Conservation (phyloP, 2,797 vertebrate genomes). For the Lepus oiostolus region DNA sequence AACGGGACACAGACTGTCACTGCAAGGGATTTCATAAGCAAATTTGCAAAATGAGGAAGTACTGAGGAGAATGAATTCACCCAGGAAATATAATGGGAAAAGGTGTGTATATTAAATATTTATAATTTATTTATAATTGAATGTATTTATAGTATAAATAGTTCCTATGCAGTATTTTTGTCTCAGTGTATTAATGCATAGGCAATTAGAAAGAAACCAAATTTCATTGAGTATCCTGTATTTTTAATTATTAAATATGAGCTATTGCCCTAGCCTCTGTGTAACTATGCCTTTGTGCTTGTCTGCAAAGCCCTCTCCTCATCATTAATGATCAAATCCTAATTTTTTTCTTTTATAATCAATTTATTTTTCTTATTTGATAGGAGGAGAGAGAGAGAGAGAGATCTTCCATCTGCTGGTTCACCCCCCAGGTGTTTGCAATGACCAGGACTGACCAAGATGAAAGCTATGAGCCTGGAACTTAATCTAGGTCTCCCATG, state of each 20-base stretch:
- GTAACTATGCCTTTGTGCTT: background rate
- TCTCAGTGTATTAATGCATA: background rate
- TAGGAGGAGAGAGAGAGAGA: no score
- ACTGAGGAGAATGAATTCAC: slow-evolving; percentile 13
- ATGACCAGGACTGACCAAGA: no score
- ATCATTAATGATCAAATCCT: slow-evolving; percentile 36
- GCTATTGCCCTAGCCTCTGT: background rate
- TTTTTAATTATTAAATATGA: slow-evolving; percentile 37
- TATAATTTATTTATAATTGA: slow-evolving; percentile 34
- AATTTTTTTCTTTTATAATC: background rate
- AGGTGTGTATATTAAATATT: background rate
- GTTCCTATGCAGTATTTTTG: background rate
- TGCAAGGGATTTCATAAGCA: slow-evolving; percentile 12
- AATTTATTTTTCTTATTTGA: no score
- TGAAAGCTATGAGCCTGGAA: no score
- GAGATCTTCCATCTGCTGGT: no score
- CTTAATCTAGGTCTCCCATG: no score
- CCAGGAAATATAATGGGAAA: slow-evolving; percentile 9
- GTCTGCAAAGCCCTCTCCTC: background rate
- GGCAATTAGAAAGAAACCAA: slow-evolving; percentile 38
- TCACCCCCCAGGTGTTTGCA: no score
- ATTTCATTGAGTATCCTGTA: background rate
- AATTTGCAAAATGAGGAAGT: slow-evolving; percentile 52
- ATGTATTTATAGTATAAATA: background rate
- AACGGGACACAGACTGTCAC: background rate